Percentiles rank a stretch among this genome's conserved stretches.
These are phyloP conservation scores for Piscicola geometra DNA, from an alignment of 2,888 invertebrate genomes.

Conservation along the genomic window DNA sequence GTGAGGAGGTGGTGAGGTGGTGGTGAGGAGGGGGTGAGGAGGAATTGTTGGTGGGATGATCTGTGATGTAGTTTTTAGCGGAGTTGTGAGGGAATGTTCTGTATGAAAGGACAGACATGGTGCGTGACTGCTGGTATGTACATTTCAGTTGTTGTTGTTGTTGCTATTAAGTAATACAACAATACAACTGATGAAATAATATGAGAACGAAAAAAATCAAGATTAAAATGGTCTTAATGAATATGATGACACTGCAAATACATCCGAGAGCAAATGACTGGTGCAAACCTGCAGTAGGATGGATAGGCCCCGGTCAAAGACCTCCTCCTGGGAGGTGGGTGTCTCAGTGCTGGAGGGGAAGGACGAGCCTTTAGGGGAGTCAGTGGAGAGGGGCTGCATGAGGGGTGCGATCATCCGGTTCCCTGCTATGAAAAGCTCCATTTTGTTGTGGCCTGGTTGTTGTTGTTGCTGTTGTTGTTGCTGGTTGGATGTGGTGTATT, in stretches of 20 bases:
- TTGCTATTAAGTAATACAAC: too few relatives aligned
- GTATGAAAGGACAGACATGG: too few relatives aligned
- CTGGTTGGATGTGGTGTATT: constrained; percentile 25
- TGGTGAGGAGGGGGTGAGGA: constrained; percentile 36
- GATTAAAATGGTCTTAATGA: too few relatives aligned
- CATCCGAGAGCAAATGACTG: too few relatives aligned
- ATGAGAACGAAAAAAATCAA: too few relatives aligned
- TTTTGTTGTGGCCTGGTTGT: constrained; percentile 3
- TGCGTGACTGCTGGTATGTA: too few relatives aligned
- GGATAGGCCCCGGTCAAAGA: constrained; percentile 13
- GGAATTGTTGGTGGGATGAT: too few relatives aligned
- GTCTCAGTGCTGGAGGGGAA: constrained; percentile 25
- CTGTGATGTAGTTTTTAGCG: too few relatives aligned
- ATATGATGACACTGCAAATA: too few relatives aligned
- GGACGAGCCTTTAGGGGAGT: constrained; percentile 14
- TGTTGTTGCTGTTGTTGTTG: not conserved
- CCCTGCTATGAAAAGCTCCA: constrained; percentile 28
- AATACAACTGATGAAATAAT: too few relatives aligned
- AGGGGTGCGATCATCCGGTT: constrained; percentile 28
- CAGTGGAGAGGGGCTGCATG: constrained; percentile 27
- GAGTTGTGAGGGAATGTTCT: too few relatives aligned
- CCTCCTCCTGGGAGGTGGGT: constrained; percentile 17
- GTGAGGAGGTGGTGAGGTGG: not conserved
- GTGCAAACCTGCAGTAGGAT: constrained; percentile 16
- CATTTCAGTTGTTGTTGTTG: too few relatives aligned